Percentiles rank a stretch among this genome's conserved stretches.
Conservation (phyloP, 2,888 invertebrate species). For the Tetragnatha montana region DNA sequence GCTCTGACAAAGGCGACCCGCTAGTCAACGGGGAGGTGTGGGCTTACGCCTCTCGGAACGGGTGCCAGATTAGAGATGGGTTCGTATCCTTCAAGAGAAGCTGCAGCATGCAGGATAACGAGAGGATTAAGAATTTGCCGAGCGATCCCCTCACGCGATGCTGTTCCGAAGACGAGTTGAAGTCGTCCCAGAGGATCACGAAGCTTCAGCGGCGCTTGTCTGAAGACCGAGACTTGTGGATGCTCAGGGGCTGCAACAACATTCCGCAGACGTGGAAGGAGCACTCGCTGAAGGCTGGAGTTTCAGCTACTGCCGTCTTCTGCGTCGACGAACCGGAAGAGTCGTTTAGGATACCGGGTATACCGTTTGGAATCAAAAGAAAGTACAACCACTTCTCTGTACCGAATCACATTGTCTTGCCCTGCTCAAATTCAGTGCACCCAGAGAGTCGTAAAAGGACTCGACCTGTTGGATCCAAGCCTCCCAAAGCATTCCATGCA, state of each 20-base stretch:
- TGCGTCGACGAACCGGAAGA: constrained; percentile 67
- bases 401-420: constrained; percentile 67
- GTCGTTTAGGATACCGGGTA: constrained; percentile 62
- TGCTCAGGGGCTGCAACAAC: constrained; percentile 45
- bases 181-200: constrained; percentile 56
- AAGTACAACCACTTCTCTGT: constrained; percentile 69
- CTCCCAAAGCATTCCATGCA: constrained; percentile 70
- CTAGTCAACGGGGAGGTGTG: constrained; percentile 64
- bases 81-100: constrained; percentile 62
- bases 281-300: constrained; percentile 56
- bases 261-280: constrained; percentile 51
- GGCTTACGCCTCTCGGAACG: constrained; percentile 66
- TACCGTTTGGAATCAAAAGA: constrained; percentile 57
- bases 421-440: constrained; percentile 68
- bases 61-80: constrained; percentile 51
- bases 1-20: constrained; percentile 36
- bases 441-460: constrained; percentile 67
- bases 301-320: constrained; percentile 67
- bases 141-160: constrained; percentile 60
- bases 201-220: constrained; percentile 60
- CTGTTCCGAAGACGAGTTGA: constrained; percentile 68
- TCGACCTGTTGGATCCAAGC: constrained; percentile 67
- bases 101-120: constrained; percentile 65
- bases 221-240: constrained; percentile 66
- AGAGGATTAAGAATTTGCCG: constrained; percentile 30